A percentile compares a stretch with the other conserved stretches of the same genome.
phyloP scores from a whole-genome alignment of 2,888 invertebrate genomes.

The Capitulum mitella region DNA sequence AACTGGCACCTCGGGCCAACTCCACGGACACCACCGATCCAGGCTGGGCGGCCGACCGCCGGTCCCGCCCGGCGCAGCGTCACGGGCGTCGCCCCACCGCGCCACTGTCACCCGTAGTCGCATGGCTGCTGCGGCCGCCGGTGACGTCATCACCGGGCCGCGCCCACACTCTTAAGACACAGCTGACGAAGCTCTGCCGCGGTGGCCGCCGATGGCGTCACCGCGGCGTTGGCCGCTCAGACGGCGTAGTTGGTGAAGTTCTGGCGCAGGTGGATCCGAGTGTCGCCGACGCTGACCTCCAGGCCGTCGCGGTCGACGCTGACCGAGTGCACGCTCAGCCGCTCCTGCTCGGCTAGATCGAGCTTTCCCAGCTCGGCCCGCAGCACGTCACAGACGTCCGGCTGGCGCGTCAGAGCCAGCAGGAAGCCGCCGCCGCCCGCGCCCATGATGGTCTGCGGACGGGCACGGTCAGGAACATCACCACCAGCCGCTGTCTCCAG shows the following conservation, averaged over 20 bases:
- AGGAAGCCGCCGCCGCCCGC: slow-evolving; percentile 47
- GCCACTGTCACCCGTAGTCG: too few relatives aligned
- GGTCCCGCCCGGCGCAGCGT: too few relatives aligned
- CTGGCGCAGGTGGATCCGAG: not conserved
- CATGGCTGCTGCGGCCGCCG: too few relatives aligned
- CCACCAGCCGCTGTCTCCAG: too few relatives aligned
- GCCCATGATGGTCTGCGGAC: slow-evolving; percentile 41
- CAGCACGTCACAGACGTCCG: slow-evolving; percentile 24
- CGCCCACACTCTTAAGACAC: too few relatives aligned
- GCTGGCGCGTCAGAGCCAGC: slow-evolving; percentile 42
- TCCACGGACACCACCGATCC: too few relatives aligned
- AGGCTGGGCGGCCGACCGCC: too few relatives aligned
- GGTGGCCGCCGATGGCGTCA: too few relatives aligned
- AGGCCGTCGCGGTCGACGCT: slow-evolving; percentile 32
- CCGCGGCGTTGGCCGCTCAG: not conserved
- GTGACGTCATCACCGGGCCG: too few relatives aligned
- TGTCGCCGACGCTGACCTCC: slow-evolving; percentile 39
- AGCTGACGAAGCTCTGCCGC: too few relatives aligned
- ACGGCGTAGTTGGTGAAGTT: not conserved
- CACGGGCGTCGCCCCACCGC: too few relatives aligned
- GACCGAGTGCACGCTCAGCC: slow-evolving; percentile 28
- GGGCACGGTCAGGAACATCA: not conserved
- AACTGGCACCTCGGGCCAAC: too few relatives aligned
- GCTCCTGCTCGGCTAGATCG: slow-evolving; percentile 20
- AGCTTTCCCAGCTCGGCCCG: not conserved